phyloP scores from a whole-genome alignment of 2,113 vertebrate species.

The Stigmatopora argus region DNA sequence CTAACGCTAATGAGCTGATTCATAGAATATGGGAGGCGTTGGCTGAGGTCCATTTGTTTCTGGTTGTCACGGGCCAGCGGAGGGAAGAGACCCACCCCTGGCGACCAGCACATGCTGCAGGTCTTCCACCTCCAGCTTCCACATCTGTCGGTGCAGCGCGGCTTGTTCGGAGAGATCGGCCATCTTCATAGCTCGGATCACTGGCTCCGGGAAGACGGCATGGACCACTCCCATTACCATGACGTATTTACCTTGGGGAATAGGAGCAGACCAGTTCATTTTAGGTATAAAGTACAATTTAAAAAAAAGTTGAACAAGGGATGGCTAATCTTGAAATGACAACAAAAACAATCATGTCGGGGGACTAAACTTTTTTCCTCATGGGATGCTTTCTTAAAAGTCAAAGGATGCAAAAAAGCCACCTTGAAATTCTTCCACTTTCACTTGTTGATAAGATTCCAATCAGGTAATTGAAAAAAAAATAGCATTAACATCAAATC shows the following conservation, averaged over 20 bases:
- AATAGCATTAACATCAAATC: no score
- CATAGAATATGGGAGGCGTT: background rate
- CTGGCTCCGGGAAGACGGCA: slow-evolving; percentile 77
- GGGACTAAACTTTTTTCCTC: no score
- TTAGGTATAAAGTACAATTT: background rate
- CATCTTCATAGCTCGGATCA: slow-evolving; percentile 86
- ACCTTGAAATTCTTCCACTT: no score
- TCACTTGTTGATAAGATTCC: no score
- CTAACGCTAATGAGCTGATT: background rate
- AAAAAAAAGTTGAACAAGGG: no score
- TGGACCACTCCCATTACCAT: slow-evolving; percentile 90
- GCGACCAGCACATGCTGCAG: slow-evolving; percentile 71
- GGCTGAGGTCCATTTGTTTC: background rate
- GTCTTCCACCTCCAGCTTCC: slow-evolving; percentile 88
- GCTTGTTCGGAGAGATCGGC: slow-evolving; percentile 83
- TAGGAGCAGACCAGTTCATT: background rate
- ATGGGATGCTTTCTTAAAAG: no score
- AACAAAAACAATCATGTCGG: no score
- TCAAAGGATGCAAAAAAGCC: no score
- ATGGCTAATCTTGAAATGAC: no score
- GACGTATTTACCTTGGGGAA: slow-evolving; percentile 80
- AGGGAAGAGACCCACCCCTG: background rate
- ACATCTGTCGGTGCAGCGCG: slow-evolving; percentile 72
- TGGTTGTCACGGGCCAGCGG: background rate
- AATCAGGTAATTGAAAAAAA: no score